Percentiles rank a stretch among this genome's conserved stretches.
phyloP scores from a whole-genome alignment of 2,113 vertebrate species.

The Tangachromis dhanisi region DNA sequence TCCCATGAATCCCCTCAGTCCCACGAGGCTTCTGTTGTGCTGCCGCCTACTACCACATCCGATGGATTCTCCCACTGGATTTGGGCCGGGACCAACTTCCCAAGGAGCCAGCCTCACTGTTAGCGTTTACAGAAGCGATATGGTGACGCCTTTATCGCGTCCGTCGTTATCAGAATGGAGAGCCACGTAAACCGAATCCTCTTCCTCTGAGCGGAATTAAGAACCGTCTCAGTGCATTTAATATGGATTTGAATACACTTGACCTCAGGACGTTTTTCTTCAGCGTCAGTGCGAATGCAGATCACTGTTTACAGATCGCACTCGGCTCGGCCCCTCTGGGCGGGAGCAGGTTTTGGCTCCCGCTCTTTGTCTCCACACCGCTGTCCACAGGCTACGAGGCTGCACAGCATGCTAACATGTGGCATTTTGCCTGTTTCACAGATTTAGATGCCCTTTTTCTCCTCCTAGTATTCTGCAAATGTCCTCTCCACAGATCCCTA shows the following conservation, averaged over 20 bases:
- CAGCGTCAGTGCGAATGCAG: background rate
- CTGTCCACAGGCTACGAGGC: slow-evolving; percentile 35
- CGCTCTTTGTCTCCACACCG: background rate
- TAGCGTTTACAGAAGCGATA: background rate
- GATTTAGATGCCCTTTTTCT: slow-evolving; percentile 2
- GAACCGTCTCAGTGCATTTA: background rate
- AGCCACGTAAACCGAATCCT: background rate
- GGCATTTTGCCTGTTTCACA: slow-evolving; percentile 40
- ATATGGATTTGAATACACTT: background rate
- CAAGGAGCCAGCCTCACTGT: background rate
- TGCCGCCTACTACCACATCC: background rate
- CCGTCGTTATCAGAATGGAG: background rate
- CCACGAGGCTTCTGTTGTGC: background rate
- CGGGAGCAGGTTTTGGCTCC: background rate
- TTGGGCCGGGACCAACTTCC: background rate
- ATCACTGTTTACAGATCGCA: background rate
- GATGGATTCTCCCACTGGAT: slow-evolving; percentile 16
- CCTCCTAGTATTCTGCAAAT: background rate
- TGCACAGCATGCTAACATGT: slow-evolving; percentile 44
- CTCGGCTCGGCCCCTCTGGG: background rate
- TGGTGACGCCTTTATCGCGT: background rate
- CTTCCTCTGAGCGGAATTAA: background rate
- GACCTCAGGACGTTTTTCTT: background rate
- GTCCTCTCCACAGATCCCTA: background rate
- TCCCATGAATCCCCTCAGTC: slow-evolving; percentile 37